Conservation (phyloP, 1,140 invertebrate species). For the Hestina assimilis region DNA sequence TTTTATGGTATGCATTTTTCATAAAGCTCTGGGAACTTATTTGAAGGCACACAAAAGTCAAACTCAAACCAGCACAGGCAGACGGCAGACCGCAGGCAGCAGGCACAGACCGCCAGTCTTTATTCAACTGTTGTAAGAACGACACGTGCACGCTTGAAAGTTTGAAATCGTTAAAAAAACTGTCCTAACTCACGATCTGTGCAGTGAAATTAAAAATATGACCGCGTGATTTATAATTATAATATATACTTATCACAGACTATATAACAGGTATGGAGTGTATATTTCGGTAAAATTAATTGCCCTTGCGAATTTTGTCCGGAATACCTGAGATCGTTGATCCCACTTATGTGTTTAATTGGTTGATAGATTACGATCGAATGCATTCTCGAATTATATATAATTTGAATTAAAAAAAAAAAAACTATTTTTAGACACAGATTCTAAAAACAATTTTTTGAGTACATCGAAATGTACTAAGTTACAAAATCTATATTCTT, state of each 20-base stretch:
- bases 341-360: slow-evolving; percentile 64
- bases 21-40: no score
- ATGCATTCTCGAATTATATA: slow-evolving; percentile 24
- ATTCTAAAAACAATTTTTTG: no score
- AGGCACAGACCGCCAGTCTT: slow-evolving; percentile 22
- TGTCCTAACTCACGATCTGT: slow-evolving; percentile 21
- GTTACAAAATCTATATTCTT: no score
- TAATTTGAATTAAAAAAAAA: neutral
- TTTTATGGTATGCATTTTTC: no score
- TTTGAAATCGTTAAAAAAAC: slow-evolving; percentile 23
- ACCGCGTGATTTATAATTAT: slow-evolving; percentile 24
- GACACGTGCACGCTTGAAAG: slow-evolving; percentile 16
- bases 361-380: slow-evolving; percentile 50
- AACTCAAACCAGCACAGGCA: neutral
- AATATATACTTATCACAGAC: slow-evolving; percentile 17
- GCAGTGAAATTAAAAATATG: slow-evolving; percentile 33
- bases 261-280: slow-evolving; percentile 23
- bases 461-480: no score
- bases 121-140: slow-evolving; percentile 11
- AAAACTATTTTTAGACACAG: neutral
- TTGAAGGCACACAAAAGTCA: slow-evolving; percentile 8
- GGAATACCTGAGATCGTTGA: slow-evolving; percentile 62
- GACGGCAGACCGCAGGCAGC: neutral
- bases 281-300: slow-evolving; percentile 15
- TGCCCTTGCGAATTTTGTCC: slow-evolving; percentile 48